Evolutionary conservation across 2,113 vertebrate species (phyloP).

Genomic region (Oophaga pumilio): DNA sequence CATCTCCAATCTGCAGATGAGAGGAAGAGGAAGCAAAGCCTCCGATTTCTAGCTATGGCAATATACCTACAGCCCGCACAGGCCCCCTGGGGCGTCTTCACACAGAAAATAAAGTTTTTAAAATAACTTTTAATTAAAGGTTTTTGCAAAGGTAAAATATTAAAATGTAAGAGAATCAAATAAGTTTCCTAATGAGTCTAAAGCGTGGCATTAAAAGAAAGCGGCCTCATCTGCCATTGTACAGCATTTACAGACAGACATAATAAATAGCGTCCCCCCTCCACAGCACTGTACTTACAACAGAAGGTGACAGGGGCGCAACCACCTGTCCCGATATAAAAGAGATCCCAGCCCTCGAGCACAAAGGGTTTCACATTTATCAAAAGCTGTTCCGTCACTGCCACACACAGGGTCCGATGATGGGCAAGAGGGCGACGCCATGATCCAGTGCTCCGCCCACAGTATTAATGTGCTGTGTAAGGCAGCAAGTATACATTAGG

Average conservation of each 20-base stretch:
- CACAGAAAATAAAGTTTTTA: conserved; percentile 65
- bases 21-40: no score
- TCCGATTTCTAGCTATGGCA: no score
- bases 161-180: conserved; percentile 85
- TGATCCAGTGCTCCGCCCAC: not conserved
- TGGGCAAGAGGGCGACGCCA: not conserved
- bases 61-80: no score
- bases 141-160: conserved; percentile 90
- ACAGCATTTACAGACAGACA: conserved; percentile 89
- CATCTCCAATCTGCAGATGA: no score
- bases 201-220: conserved; percentile 80
- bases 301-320: conserved; percentile 80
- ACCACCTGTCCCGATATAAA: conserved; percentile 60
- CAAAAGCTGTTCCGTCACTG: not conserved
- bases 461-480: not conserved
- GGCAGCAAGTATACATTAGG: not conserved
- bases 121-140: conserved; percentile 87
- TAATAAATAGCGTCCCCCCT: conserved; percentile 87
- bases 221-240: conserved; percentile 84
- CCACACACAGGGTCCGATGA: not conserved
- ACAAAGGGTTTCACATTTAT: conserved; percentile 35
- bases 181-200: conserved; percentile 83
- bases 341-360: conserved; percentile 65
- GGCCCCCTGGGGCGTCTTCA: not conserved
- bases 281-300: conserved; percentile 85